phyloP scores from a whole-genome alignment of 1,140 invertebrate genomes.

The Acromyrmex echinatior region DNA sequence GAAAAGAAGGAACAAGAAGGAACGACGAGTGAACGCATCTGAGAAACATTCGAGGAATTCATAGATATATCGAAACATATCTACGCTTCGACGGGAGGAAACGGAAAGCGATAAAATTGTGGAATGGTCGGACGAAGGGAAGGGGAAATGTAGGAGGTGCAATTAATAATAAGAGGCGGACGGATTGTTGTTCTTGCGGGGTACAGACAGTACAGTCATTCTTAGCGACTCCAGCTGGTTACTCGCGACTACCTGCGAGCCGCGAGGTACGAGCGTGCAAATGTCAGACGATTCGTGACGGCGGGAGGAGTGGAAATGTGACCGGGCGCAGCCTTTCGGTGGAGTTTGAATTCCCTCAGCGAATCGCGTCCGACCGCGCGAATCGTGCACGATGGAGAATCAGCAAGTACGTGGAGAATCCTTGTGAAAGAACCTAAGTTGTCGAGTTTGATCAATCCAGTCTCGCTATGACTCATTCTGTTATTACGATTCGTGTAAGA shows the following conservation, averaged over 20 bases:
- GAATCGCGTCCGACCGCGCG: background rate
- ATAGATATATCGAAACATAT: background rate
- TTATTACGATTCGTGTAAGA: conserved; percentile 25
- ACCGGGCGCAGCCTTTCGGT: conserved; percentile 61
- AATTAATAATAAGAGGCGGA: background rate
- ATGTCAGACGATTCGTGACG: conserved; percentile 68
- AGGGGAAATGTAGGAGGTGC: conserved; percentile 4
- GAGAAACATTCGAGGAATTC: background rate
- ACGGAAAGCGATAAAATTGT: conserved; percentile 1
- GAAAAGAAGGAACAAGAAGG: too few relatives aligned
- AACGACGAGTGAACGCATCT: background rate
- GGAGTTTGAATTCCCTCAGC: conserved; percentile 54
- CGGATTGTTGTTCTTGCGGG: background rate
- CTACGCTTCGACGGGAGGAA: background rate
- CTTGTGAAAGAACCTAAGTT: conserved; percentile 14
- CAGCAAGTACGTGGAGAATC: conserved; percentile 76
- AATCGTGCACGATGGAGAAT: conserved; percentile 73
- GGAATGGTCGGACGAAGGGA: background rate
- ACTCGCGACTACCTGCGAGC: background rate
- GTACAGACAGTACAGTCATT: conserved; percentile 15
- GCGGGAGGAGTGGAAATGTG: conserved; percentile 68
- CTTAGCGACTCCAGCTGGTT: background rate
- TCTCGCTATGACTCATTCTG: conserved; percentile 72
- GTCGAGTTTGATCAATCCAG: conserved; percentile 54
- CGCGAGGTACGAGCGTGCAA: conserved; percentile 64